These are phyloP conservation scores for Aegotheles bennettii DNA, from an alignment of 2,113 vertebrate genomes.

Conservation along the genomic window DNA sequence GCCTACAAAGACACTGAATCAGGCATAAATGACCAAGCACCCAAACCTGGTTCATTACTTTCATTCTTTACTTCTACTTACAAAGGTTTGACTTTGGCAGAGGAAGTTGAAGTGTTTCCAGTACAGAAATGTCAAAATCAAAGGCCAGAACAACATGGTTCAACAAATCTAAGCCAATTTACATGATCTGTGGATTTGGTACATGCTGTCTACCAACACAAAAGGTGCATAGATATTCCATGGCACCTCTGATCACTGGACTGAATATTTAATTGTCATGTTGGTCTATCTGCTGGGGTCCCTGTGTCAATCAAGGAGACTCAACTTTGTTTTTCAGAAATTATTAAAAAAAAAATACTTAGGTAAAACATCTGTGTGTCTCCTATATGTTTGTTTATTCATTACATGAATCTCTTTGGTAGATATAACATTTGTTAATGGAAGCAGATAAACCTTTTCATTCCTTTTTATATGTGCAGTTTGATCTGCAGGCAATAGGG, in stretches of 20 bases:
- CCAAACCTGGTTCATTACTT: background rate
- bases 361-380: background rate
- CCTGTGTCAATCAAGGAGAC: background rate
- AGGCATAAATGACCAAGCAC: background rate
- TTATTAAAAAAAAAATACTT: background rate
- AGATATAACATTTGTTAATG: background rate
- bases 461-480: background rate
- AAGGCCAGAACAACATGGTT: background rate
- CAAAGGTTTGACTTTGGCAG: background rate
- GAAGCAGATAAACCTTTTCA: background rate
- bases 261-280: background rate
- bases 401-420: background rate
- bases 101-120: background rate
- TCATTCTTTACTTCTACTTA: background rate
- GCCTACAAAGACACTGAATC: background rate
- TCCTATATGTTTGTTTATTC: constrained; percentile 19
- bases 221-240: background rate
- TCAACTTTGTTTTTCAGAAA: background rate
- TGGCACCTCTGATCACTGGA: background rate
- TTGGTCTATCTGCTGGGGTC: background rate
- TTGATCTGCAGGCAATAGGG: constrained; percentile 30
- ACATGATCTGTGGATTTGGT: background rate
- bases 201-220: background rate
- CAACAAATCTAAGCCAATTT: background rate
- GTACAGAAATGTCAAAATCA: background rate